Base-by-base conservation (phyloP, 1,140 invertebrate genomes). In the Acromyrmex echinatior region DNA sequence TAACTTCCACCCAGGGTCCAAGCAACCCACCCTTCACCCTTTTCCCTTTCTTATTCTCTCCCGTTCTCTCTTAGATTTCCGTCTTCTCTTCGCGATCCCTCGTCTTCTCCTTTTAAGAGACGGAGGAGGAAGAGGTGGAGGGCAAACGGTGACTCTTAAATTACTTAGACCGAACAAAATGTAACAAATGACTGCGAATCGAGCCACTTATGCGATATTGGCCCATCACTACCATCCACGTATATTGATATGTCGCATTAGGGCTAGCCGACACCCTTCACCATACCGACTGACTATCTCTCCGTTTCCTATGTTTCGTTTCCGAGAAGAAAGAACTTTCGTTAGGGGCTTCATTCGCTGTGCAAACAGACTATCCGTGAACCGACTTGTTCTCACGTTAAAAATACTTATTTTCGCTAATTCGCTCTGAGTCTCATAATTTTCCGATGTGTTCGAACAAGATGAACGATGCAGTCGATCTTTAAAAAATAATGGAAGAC, bases 101-200 rank as follows among this genome's bases (percentile, higher is more conserved):
- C 21, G 35, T 58, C 31, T 10, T 25, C 9, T 71, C 63, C 14
- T 65, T 45, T 63, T 31, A 58, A 28, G 35, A 39, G 31, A 49
- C 10, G 31, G 35, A 56, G 49, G 63, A 74, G 70, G 53, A 28
- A 14, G 45, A 21, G 68, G 65, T 39, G 60, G 49, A 77, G 63
- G 65, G 82, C 87, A 81, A 89, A 85, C 88, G 88, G 87, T 88
- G 92, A 93, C 91, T 93, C 88, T 92, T 94, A 94, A 94, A 94
- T 94, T 94, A 94, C 92, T 93, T 93, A 94, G 91, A 92, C 90
- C 90, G 93, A 94, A 94, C 93, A 94, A 94, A 94, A 94, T 92
- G 92, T 94, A 94, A 94, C 93, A 93, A 94, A 94, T 94, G 93
- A 94, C 92, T 91, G 73, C 74, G 92, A 93, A 93, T 94, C 90